These are phyloP conservation scores for Etheostoma nigrum DNA, from an alignment of 2,797 vertebrate species.

Conservation along the genomic window DNA sequence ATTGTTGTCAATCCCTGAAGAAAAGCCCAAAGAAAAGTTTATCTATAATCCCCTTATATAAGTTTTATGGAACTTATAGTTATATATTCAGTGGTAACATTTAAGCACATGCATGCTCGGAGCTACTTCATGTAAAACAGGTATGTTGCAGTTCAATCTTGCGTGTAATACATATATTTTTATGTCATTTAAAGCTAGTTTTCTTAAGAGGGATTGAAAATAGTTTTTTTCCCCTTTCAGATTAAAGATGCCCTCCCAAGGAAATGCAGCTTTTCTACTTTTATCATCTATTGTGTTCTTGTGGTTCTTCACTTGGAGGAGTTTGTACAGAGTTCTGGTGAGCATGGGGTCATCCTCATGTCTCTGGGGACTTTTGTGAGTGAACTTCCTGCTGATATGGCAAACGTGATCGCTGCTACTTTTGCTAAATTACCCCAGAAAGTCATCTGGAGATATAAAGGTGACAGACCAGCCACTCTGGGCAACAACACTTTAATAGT, in stretches of 20 bases:
- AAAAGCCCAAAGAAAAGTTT: constrained; percentile 29
- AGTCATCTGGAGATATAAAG: constrained; percentile 80
- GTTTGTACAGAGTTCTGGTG: constrained; percentile 80
- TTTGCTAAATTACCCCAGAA: constrained; percentile 82
- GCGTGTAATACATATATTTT: neutral
- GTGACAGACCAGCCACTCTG: constrained; percentile 60
- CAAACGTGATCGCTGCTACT: constrained; percentile 70
- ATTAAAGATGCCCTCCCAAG: constrained; percentile 33
- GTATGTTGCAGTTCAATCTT: constrained; percentile 28
- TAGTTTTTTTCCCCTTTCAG: constrained; percentile 24
- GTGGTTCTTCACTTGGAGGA: constrained; percentile 69
- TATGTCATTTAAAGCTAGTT: neutral
- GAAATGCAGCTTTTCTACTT: constrained; percentile 29
- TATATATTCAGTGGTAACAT: neutral
- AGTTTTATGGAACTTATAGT: constrained; percentile 25
- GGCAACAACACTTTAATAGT: constrained; percentile 81
- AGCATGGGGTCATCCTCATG: constrained; percentile 84
- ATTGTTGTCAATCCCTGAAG: constrained; percentile 19
- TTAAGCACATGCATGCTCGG: neutral
- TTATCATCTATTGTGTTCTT: constrained; percentile 18
- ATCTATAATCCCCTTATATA: constrained; percentile 46
- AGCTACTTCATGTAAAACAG: constrained; percentile 30
- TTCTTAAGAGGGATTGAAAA: neutral
- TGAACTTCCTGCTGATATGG: constrained; percentile 65
- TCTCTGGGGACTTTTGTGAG: constrained; percentile 76